Conservation (phyloP, 2,797 vertebrate genomes). For the Xerus rutilus region DNA sequence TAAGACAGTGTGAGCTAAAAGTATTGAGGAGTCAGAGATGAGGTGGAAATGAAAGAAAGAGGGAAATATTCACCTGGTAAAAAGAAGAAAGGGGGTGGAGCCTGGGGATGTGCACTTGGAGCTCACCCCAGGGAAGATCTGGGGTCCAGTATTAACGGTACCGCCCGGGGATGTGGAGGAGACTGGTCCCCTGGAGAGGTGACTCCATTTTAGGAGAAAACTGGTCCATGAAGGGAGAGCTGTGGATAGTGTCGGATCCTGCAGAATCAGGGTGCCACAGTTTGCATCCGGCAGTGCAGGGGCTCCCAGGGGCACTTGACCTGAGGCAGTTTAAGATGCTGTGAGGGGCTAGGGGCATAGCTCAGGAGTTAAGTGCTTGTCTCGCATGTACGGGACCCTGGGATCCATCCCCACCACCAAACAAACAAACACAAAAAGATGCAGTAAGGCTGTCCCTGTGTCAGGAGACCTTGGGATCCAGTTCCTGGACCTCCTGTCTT, state of each 20-base stretch:
- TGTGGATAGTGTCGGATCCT: accelerated
- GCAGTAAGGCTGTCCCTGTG: too few relatives aligned
- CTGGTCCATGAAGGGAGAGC: neutral
- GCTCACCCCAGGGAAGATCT: neutral
- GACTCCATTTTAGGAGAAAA: neutral
- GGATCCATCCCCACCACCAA: too few relatives aligned
- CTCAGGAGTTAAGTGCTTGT: too few relatives aligned
- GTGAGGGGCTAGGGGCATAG: neutral
- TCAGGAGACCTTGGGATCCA: too few relatives aligned
- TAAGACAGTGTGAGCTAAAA: neutral
- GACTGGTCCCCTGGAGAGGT: neutral
- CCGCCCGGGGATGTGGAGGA: too few relatives aligned
- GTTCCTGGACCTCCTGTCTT: neutral
- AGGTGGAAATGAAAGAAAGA: too few relatives aligned
- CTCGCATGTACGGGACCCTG: too few relatives aligned
- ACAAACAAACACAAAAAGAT: too few relatives aligned
- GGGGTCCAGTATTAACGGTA: neutral
- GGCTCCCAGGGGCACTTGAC: neutral
- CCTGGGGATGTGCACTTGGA: accelerated
- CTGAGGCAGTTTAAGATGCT: neutral
- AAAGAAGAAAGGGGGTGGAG: neutral
- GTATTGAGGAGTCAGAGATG: too few relatives aligned
- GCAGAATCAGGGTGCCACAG: too few relatives aligned
- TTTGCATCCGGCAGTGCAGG: neutral
- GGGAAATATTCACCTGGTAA: neutral